Evolutionary conservation across 2,888 invertebrate species (phyloP).

Genomic region (Gortyna flavago): DNA sequence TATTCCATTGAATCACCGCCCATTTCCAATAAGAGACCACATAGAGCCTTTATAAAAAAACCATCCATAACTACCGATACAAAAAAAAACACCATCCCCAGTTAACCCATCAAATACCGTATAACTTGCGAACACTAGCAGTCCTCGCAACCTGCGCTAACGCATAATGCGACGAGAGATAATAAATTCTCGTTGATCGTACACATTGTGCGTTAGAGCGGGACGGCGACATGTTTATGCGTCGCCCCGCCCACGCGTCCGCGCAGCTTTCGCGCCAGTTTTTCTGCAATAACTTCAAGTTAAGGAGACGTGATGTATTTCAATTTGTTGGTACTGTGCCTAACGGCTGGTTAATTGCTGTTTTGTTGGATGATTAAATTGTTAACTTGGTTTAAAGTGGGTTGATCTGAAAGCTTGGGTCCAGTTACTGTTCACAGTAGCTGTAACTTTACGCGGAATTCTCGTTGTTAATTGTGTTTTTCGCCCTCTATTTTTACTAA

Average conservation of each 20-base stretch:
- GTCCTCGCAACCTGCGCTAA: slow-evolving; percentile 50
- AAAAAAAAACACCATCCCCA: slow-evolving; percentile 5
- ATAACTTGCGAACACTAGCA: slow-evolving; percentile 51
- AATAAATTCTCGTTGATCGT: slow-evolving; percentile 83
- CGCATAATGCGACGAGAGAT: slow-evolving; percentile 73
- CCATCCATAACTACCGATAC: neutral
- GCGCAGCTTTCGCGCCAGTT: slow-evolving; percentile 79
- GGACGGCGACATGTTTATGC: slow-evolving; percentile 76
- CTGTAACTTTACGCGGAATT: neutral
- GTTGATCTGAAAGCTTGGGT: slow-evolving; percentile 30
- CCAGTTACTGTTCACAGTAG: neutral
- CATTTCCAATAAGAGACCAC: neutral
- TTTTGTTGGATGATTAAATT: slow-evolving; percentile 58
- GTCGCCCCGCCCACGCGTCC: slow-evolving; percentile 78
- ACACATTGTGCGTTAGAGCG: slow-evolving; percentile 78
- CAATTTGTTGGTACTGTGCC: slow-evolving; percentile 71
- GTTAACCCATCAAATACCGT: slow-evolving; percentile 50
- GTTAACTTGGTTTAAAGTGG: slow-evolving; percentile 24
- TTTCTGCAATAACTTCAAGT: slow-evolving; percentile 80
- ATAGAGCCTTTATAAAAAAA: neutral
- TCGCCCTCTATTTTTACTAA: neutral
- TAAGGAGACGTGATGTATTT: slow-evolving; percentile 64
- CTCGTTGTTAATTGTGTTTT: neutral
- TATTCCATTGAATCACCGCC: neutral
- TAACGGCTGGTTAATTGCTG: slow-evolving; percentile 70